A percentile compares a stretch with the other conserved stretches of the same genome.
Evolutionary conservation across 2,797 vertebrate genomes (phyloP).

Genomic region (Tragelaphus oryx): DNA sequence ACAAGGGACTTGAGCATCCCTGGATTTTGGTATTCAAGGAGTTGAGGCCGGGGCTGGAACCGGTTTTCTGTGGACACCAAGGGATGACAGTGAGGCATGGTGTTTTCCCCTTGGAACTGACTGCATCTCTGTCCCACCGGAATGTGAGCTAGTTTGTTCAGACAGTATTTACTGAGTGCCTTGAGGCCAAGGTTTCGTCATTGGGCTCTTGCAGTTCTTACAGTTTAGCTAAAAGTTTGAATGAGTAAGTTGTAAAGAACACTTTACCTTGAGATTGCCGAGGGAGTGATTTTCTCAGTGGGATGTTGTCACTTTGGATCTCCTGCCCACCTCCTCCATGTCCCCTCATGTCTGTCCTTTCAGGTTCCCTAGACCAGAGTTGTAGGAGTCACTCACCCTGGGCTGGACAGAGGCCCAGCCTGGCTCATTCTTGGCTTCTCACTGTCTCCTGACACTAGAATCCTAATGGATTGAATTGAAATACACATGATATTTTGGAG

Average conservation of each 20-base stretch:
- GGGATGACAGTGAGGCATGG: not conserved
- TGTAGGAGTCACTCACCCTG: not conserved
- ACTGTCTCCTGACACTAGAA: not conserved
- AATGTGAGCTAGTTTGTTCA: not conserved
- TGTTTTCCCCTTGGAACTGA: not conserved
- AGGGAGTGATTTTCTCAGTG: not conserved
- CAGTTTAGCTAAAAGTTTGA: not conserved
- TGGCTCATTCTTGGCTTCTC: not conserved
- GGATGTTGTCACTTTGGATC: not conserved
- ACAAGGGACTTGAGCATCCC: not conserved
- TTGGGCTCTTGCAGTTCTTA: not conserved
- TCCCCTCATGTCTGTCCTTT: not conserved
- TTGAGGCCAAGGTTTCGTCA: not conserved
- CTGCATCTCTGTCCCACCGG: not conserved
- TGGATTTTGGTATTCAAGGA: not conserved
- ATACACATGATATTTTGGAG: not conserved
- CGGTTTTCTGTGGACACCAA: not conserved
- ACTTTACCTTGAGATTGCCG: not conserved
- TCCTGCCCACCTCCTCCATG: not conserved
- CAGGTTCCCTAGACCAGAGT: not conserved
- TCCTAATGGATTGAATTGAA: not conserved
- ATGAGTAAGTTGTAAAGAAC: not conserved
- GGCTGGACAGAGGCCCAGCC: not conserved
- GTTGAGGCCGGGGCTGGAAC: not conserved
- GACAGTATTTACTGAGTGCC: not conserved